Evolutionary conservation across 2,888 invertebrate species (phyloP).

Genomic region (Heteropelma amictum): DNA sequence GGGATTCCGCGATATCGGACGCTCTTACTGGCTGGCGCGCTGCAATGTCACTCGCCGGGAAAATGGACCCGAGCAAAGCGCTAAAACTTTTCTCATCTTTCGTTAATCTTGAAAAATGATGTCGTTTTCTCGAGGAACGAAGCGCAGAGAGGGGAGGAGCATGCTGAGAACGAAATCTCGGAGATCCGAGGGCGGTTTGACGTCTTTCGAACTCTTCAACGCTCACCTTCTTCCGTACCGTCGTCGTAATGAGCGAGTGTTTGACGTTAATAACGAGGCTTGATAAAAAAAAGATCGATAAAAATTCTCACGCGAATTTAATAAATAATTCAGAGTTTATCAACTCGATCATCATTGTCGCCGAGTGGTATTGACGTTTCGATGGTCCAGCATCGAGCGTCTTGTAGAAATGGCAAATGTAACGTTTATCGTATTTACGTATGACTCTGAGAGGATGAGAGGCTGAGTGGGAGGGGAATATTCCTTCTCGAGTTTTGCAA

Average conservation of each 20-base stretch:
- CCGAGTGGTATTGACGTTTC: too few relatives aligned
- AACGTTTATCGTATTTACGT: neutral
- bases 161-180: slow-evolving; percentile 22
- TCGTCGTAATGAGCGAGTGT: neutral
- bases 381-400: neutral
- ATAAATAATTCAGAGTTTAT: too few relatives aligned
- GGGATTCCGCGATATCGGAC: slow-evolving; percentile 61
- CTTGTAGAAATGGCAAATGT: neutral
- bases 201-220: slow-evolving; percentile 28
- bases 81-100: slow-evolving; percentile 78
- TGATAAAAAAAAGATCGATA: too few relatives aligned
- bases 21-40: slow-evolving; percentile 44
- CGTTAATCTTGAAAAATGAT: slow-evolving; percentile 76
- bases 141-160: too few relatives aligned
- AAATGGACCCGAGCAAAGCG: slow-evolving; percentile 55
- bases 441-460: slow-evolving; percentile 2
- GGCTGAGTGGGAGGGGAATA: neutral
- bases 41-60: slow-evolving; percentile 42
- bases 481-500: slow-evolving; percentile 26
- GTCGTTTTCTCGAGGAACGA: slow-evolving; percentile 44
- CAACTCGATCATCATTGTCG: too few relatives aligned
- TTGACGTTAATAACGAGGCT: slow-evolving; percentile 7
- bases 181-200: slow-evolving; percentile 3
- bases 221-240: neutral
- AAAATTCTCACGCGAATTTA: too few relatives aligned